These are phyloP conservation scores for Polymixis lichenea DNA, from an alignment of 2,888 invertebrate genomes.

Conservation along the genomic window DNA sequence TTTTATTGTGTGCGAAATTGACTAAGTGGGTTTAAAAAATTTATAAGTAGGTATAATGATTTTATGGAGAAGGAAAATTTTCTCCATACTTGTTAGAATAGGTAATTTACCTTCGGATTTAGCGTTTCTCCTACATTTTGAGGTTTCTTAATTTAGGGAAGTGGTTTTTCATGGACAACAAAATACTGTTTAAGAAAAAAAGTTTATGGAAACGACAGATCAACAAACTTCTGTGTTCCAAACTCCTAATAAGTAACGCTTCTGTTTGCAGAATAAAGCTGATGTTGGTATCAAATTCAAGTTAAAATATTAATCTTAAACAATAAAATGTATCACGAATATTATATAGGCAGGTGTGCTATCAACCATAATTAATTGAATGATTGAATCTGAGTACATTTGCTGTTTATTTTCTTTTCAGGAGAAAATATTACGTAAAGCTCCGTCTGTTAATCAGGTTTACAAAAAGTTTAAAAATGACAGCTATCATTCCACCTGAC, in stretches of 20 bases:
- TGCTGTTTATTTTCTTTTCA: background rate
- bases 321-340: background rate
- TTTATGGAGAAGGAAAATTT: constrained; percentile 38
- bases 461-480: background rate
- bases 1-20: constrained; percentile 86
- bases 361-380: background rate
- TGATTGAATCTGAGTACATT: too few relatives aligned
- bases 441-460: background rate
- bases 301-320: background rate
- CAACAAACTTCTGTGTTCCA: background rate
- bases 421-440: too few relatives aligned
- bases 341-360: background rate
- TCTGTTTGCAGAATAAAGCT: background rate
- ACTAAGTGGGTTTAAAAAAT: constrained; percentile 78
- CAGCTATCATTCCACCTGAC: background rate
- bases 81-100: background rate
- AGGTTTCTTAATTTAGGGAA: background rate
- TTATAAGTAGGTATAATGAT: constrained; percentile 48
- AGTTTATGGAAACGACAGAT: background rate
- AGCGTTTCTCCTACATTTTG: background rate
- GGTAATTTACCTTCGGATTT: background rate
- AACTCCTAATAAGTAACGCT: constrained; percentile 8
- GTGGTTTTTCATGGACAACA: background rate
- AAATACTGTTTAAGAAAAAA: background rate
- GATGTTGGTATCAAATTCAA: background rate